Evolutionary conservation across 2,797 vertebrate genomes (phyloP), one percentile per base, ranked within the genome.

Genomic region (Cyprinodon diabolis): DNA sequence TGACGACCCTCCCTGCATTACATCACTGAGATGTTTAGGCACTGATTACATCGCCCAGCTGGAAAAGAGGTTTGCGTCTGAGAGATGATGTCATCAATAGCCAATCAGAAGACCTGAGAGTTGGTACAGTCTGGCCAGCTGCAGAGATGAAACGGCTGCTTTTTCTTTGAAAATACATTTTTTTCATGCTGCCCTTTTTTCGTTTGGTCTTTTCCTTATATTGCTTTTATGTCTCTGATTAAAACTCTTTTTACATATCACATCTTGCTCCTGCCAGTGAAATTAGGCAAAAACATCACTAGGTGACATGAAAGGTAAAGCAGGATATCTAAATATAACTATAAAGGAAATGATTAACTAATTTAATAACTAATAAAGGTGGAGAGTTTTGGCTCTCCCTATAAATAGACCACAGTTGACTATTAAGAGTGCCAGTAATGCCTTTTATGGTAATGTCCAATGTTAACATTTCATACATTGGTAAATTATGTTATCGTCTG

Each of bases 81-180:
- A 76, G n/a, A 81, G 84, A 92, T 95, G 93, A 95, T 93, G 91
- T 95, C 94, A 95, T 90, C 78, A 79, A 81, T 81, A 91, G 85
- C 91, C 88, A 95, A 94, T 94, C 89, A 82, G 78, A 86, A 57
- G 23, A 51, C 76, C 78, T 58, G 0, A 52, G 68, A 69, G 65
- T 52, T 21, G 15, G 73, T 71, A 49, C 14, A 68, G 43, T 89
- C 80, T 81, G 77, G 74, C 70, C 74, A 80, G 77, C 85, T 77
- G 69, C 79, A 55, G 49, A 71, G 66, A 70, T 86, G 79, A 79
- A 82, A 77, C 83, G 75, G 75, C 65, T 77, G 62, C 7, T 76
- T 81, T 84, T 65, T 79, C 70, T 78, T 68, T 78, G 71, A 80
- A 87, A 89, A 88, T 83, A 72, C 74, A 12, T 79, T 87, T 85